These are phyloP conservation scores for Trichechus manatus DNA, from an alignment of 2,113 vertebrate species.

Conservation along the genomic window DNA sequence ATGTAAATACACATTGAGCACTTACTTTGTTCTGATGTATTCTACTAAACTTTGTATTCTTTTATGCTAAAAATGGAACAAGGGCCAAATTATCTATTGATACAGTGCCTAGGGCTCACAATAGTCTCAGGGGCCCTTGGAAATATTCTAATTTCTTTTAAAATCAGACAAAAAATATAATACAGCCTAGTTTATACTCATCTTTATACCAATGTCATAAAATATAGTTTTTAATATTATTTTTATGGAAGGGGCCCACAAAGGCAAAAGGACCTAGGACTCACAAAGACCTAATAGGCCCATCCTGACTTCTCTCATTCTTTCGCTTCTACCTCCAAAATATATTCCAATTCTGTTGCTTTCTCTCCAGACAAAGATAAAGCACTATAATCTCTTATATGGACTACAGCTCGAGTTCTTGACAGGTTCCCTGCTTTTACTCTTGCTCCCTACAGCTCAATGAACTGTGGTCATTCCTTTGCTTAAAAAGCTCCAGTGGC, in stretches of 20 bases:
- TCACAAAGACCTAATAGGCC: too few species aligned
- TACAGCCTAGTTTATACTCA: background rate
- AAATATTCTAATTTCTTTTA: slow-evolving; percentile 45
- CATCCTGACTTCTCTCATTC: background rate
- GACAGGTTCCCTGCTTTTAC: background rate
- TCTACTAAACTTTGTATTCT: background rate
- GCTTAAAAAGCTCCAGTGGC: background rate
- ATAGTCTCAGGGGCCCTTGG: background rate
- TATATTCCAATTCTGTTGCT: background rate
- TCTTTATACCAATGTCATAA: background rate
- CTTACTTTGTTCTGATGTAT: background rate
- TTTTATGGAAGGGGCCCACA: background rate
- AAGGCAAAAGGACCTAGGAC: background rate
- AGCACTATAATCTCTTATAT: background rate
- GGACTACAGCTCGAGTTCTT: background rate
- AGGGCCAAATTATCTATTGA: background rate
- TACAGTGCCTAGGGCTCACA: background rate
- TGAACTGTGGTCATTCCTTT: background rate
- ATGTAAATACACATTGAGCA: background rate
- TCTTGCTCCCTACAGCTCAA: background rate
- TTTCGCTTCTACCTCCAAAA: background rate
- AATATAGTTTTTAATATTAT: background rate
- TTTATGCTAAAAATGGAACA: slow-evolving; percentile 27
- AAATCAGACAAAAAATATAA: slow-evolving; percentile 24
- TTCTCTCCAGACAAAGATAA: background rate